Percentiles rank a stretch among this genome's conserved stretches.
Conservation (phyloP, 1,140 invertebrate genomes). For the Aphelinus certus region DNA sequence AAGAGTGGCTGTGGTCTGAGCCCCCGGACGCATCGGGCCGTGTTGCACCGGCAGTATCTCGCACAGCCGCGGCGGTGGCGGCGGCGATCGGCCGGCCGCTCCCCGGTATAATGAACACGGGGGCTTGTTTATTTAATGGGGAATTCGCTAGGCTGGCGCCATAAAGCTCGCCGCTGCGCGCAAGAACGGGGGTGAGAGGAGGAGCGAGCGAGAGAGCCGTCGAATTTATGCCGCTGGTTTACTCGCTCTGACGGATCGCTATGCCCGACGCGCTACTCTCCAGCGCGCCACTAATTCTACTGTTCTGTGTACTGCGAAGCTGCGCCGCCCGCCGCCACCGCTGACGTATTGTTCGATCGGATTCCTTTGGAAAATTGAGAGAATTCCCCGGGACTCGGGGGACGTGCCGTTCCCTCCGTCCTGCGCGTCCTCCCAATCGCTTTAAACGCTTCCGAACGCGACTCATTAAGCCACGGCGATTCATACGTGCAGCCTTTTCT, state of each 20-base stretch:
- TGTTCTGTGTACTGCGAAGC: no score
- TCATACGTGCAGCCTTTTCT: no score
- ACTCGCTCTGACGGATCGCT: conserved; percentile 66
- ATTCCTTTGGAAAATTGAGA: conserved; percentile 25
- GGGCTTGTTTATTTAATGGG: conserved; percentile 67
- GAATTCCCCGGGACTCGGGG: no score
- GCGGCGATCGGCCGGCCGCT: conserved; percentile 20
- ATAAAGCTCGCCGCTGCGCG: conserved; percentile 61
- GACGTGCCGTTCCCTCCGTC: no score
- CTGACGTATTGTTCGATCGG: conserved; percentile 38
- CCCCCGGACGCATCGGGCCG: conserved; percentile 50
- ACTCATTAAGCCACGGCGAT: no score
- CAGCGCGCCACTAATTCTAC: conserved; percentile 12
- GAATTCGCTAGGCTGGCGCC: conserved; percentile 65
- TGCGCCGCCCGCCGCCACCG: no score
- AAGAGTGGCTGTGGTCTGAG: conserved; percentile 55
- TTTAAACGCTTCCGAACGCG: no score
- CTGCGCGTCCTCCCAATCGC: no score
- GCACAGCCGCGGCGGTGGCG: not conserved
- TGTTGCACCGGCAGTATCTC: conserved; percentile 17
- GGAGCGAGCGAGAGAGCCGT: conserved; percentile 61
- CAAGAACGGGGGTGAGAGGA: conserved; percentile 17
- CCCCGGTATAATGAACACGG: conserved; percentile 59
- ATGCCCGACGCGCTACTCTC: conserved; percentile 51
- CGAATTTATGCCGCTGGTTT: conserved; percentile 66